phyloP scores from a whole-genome alignment of 2,797 vertebrate species.

The Esox lucius region DNA sequence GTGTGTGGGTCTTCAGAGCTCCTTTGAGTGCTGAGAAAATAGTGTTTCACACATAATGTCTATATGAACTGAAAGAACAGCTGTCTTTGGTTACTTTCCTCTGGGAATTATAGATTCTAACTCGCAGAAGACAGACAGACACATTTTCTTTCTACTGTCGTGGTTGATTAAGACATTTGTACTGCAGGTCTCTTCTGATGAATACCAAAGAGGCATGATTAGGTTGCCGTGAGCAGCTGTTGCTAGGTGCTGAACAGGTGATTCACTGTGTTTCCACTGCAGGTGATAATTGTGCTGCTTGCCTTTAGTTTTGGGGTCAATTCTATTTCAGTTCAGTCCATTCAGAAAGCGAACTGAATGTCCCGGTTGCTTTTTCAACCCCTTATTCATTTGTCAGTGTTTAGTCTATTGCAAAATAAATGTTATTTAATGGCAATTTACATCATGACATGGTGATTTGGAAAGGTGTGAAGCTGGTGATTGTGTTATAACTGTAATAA shows the following conservation, averaged over 20 bases:
- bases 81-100: constrained; percentile 52
- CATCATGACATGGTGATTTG: neutral
- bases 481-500: neutral
- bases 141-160: constrained; percentile 23
- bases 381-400: neutral
- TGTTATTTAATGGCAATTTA: neutral
- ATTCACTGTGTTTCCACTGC: neutral
- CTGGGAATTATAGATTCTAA: constrained; percentile 47
- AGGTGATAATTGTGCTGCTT: neutral
- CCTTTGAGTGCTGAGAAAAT: too few relatives aligned
- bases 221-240: neutral
- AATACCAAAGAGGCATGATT: too few relatives aligned
- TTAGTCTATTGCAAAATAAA: neutral
- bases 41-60: constrained; percentile 65
- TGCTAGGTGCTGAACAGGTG: constrained; percentile 8
- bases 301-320: neutral
- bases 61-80: constrained; percentile 53
- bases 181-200: neutral
- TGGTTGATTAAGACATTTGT: constrained; percentile 21
- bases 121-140: constrained; percentile 23
- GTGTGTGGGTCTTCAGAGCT: too few relatives aligned
- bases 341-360: neutral
- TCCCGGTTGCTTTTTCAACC: neutral
- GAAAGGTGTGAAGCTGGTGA: neutral
- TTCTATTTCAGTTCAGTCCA: neutral